Evolutionary conservation across 2,888 invertebrate species (phyloP), one percentile per base, ranked within the genome.

Genomic region (Drosophila parthenogenetica): DNA sequence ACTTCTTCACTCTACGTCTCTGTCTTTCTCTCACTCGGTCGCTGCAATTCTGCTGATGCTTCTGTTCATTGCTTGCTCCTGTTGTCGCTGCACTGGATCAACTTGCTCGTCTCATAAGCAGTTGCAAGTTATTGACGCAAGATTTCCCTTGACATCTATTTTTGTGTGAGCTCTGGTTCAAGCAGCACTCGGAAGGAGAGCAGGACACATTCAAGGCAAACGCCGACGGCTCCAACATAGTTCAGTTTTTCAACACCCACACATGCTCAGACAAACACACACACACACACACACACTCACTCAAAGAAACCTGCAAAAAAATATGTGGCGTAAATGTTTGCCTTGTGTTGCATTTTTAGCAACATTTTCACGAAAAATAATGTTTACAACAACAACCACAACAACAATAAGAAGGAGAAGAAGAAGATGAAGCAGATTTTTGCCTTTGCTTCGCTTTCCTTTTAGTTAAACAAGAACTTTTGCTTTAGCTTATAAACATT

Each of bases 91-190:
- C 51, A 59, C 55, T 69, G 77, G 62, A 59, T 77, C 77, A 73
- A 53, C 62, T 63, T 51, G 49, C 46, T 76, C 60, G 69, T 62
- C 81, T 87, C 87, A 85, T 83, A 85, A 85, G 87, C 83, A 87
- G 79, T 85, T 77, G 83, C 86, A 85, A 87, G 81, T 85, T 85
- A 85, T 87, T 87, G 85, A 72, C 81, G 57, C 73, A 73, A 85
- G 87, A 85, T 85, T 85, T 85, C 87, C 85, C 85, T 69, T 71
- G 84, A 69, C 84, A 55, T 68, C 68, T 67, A 58, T 70, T 59
- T 75, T 45, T n/a, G 42, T 66, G 10, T 43, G 42, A 14, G 46
- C 35, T 35, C 19, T 37, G 22, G 11, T 45, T 35, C 35, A 37
- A 22, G 37, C 48, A 50, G 29, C 29, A 32, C 32, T 13, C 16